Evolutionary conservation across 1,140 invertebrate species (phyloP).

Genomic region (Musca vetustissima): DNA sequence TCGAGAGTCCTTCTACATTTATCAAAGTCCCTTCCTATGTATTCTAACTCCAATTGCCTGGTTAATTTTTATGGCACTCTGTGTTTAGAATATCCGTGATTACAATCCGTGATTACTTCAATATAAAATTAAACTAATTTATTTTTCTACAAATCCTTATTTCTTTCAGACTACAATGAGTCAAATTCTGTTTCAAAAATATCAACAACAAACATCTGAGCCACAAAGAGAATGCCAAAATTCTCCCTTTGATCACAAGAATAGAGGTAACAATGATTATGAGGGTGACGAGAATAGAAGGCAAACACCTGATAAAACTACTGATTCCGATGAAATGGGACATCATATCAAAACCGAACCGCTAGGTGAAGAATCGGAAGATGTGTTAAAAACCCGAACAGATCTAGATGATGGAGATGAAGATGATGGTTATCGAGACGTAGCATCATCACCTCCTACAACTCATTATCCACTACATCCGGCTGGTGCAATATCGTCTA

Average conservation of each 20-base stretch:
- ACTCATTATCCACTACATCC: neutral
- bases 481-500: no score
- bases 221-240: neutral
- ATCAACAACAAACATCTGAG: constrained; percentile 6
- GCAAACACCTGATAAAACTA: neutral
- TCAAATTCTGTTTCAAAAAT: constrained; percentile 8
- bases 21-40: no score
- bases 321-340: neutral
- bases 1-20: no score
- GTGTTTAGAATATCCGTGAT: no score
- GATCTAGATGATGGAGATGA: neutral
- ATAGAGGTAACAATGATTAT: neutral
- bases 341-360: constrained; percentile 13
- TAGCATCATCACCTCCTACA: neutral
- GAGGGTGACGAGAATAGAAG: neutral
- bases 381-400: neutral
- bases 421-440: constrained; percentile 3
- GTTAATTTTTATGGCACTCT: no score
- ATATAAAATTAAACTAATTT: no score
- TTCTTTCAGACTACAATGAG: constrained; percentile 1
- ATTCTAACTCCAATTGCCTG: no score
- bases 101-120: no score
- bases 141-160: no score
- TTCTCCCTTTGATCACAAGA: neutral
- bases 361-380: neutral